Percentiles rank a stretch among this genome's conserved stretches.
Conservation (phyloP, 2,888 invertebrate species). For the Arenicola marina region DNA sequence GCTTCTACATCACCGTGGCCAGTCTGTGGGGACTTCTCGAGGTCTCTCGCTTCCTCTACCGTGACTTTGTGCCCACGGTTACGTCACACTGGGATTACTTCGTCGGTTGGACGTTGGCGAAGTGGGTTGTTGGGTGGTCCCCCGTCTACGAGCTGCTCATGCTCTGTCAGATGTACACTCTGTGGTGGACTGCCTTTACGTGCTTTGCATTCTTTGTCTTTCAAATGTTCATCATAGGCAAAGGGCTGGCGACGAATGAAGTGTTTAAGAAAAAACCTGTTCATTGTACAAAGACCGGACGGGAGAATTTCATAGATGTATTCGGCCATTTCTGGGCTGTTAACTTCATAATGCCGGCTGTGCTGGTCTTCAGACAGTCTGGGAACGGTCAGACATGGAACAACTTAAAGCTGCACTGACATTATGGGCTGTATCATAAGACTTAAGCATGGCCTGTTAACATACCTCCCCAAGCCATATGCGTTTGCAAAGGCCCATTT, state of each 20-base stretch:
- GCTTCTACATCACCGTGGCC: slow-evolving; percentile 2
- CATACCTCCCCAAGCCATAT: too few relatives aligned
- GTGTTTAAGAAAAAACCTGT: not conserved
- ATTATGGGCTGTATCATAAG: too few relatives aligned
- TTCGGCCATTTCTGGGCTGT: not conserved
- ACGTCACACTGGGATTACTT: not conserved
- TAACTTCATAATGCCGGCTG: slow-evolving; percentile 1
- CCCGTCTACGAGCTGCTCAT: not conserved
- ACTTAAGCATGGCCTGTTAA: too few relatives aligned
- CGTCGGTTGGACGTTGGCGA: not conserved
- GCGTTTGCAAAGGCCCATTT: too few relatives aligned
- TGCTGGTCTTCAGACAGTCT: not conserved
- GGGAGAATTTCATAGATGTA: not conserved
- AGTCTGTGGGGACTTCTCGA: not conserved
- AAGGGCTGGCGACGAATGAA: not conserved
- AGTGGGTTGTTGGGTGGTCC: not conserved
- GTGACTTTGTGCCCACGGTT: not conserved
- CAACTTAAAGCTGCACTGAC: not conserved
- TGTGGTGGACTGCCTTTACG: not conserved
- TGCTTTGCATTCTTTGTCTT: not conserved
- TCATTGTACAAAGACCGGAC: not conserved
- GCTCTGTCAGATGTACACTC: not conserved
- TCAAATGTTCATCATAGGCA: not conserved
- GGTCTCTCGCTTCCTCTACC: not conserved
- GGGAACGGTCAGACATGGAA: not conserved